These are phyloP conservation scores for Streptopelia turtur DNA, from an alignment of 2,797 vertebrate species.

Conservation along the genomic window DNA sequence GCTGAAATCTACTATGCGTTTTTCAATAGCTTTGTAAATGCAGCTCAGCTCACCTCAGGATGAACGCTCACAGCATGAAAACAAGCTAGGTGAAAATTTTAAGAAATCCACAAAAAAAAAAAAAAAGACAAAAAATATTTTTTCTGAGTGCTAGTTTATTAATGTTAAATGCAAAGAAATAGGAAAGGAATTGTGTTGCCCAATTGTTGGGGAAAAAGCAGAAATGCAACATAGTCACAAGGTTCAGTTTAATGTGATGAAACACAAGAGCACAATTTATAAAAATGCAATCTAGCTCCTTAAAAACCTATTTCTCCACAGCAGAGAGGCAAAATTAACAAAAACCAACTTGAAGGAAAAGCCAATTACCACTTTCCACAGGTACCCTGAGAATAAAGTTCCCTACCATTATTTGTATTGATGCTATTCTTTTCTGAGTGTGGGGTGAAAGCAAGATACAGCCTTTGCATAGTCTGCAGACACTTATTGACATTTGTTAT, in stretches of 20 bases:
- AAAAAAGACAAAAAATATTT: not conserved
- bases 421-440: not conserved
- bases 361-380: not conserved
- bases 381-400: not conserved
- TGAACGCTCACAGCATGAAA: not conserved
- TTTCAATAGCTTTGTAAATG: not conserved
- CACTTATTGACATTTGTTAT: not conserved
- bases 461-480: not conserved
- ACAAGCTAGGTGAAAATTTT: not conserved
- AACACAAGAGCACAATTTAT: not conserved
- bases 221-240: not conserved
- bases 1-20: not conserved
- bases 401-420: not conserved
- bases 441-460: not conserved
- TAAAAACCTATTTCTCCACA: not conserved
- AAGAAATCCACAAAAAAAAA: not conserved
- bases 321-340: not conserved
- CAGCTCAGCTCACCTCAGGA: not conserved
- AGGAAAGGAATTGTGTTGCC: not conserved
- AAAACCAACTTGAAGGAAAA: not conserved
- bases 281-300: not conserved
- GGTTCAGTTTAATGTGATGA: not conserved
- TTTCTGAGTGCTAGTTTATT: not conserved
- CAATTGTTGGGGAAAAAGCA: not conserved
- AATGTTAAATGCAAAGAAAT: not conserved